Percentiles rank a stretch among this genome's conserved stretches.
Evolutionary conservation across 2,113 vertebrate species (phyloP).

Genomic region (Jaculus jaculus): DNA sequence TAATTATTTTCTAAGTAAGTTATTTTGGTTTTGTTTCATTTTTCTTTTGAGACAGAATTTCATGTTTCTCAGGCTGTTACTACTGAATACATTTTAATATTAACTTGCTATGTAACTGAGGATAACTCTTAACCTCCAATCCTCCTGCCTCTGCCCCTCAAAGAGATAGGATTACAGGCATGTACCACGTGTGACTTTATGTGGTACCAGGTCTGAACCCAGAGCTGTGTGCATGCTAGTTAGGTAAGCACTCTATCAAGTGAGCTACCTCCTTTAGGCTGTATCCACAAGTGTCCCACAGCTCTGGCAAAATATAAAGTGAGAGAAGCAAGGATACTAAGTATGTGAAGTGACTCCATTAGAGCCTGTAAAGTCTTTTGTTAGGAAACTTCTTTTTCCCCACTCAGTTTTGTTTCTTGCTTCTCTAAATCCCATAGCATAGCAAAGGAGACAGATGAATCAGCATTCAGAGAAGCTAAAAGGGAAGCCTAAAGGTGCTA

Average conservation of each 20-base stretch:
- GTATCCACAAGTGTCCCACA: background rate
- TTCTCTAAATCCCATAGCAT: conserved; percentile 15
- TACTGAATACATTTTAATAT: no score
- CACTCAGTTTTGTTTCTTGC: background rate
- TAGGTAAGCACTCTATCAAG: no score
- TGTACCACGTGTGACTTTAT: no score
- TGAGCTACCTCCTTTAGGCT: no score
- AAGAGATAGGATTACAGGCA: no score
- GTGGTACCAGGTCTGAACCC: no score
- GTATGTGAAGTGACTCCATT: background rate
- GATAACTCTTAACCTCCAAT: no score
- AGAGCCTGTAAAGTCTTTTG: background rate
- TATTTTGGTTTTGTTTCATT: background rate
- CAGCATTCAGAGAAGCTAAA: conserved; percentile 13
- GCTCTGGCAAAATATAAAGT: background rate
- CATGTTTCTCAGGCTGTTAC: no score
- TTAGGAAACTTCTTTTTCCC: background rate
- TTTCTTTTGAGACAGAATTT: no score
- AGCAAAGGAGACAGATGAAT: background rate
- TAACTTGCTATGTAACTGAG: no score
- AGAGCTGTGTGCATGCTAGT: no score
- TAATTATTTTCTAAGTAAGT: conserved; percentile 22
- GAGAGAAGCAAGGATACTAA: conserved; percentile 14
- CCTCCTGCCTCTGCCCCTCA: no score
- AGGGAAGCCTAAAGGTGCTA: background rate